Base-by-base conservation (phyloP, 2,113 vertebrate genomes). In the Dasypus novemcinctus region DNA sequence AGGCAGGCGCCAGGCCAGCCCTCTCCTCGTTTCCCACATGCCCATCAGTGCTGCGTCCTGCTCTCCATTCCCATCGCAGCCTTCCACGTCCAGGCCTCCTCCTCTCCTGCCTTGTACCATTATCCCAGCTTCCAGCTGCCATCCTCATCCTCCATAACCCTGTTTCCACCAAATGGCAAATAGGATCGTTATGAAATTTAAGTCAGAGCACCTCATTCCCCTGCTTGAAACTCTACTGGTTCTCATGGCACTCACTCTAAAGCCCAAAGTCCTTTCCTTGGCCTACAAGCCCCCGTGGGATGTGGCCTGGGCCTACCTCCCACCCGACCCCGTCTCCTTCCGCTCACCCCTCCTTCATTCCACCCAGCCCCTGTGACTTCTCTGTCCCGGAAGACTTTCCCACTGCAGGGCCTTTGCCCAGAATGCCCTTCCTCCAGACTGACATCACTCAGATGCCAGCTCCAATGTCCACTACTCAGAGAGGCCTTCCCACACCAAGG, bases 161-260 rank as follows among this genome's bases (percentile, higher is more conserved):
- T 82, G 43, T 90, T 81, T 90, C 43, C 89, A 69, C 64, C 68
- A 49, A 87, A 66, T 2, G 43, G 14, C 64, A 87, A 84, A 90
- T 3, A 79, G 75, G 54, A 88, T 29, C 64, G 41, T 91, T n/a
- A 49, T 33, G 69, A 80, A 52, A 71, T 7, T 33, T 61, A 27
- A 46, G n/a, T 13, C 52, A 54, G 11, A 83, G 69, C 27, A 41
- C 21, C 49, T 90, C 63, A 57, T 18, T 41, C 10, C n/a, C 59
- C 49, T 68, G 27, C 59, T 49, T 49, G 36, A 43, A 61, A 43
- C 68, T 64, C 59, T 43, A 17, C n/a, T 36, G 90, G 18, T 84
- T 85, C 43, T 43, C 66, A 29, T 27, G 33, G 64, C 5, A 14
- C 31, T 68, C 38, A 49, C 11, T 57, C 36, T 23, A 38, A 68